Percentiles rank a stretch among this genome's conserved stretches.
Conservation (phyloP, 2,888 invertebrate genomes). For the Drosophila vallismaia region DNA sequence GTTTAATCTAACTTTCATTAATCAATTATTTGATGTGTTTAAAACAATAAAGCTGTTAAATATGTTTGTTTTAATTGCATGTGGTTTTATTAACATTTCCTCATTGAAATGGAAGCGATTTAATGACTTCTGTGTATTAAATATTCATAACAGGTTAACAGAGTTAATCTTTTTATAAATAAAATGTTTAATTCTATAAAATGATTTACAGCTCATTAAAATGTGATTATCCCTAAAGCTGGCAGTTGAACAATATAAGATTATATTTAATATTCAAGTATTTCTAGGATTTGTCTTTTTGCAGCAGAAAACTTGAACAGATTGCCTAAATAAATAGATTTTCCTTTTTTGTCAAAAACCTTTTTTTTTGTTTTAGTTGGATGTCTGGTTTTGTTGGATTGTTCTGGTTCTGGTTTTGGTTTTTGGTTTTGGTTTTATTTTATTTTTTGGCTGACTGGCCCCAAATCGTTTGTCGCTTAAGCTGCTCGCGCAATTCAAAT, state of each 20-base stretch:
- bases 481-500: constrained; percentile 57
- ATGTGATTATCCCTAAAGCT: background rate
- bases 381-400: constrained; percentile 2
- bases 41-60: background rate
- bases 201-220: constrained; percentile 1
- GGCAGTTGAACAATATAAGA: background rate
- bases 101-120: background rate
- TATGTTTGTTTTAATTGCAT: background rate
- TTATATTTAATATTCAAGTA: background rate
- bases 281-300: background rate
- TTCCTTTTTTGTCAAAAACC: constrained; percentile 42
- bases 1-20: no score
- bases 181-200: background rate
- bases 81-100: background rate
- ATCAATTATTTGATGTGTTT: background rate
- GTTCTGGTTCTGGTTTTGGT: constrained; percentile 14
- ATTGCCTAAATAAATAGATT: constrained; percentile 58
- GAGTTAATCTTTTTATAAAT: background rate
- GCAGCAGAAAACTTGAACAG: constrained; percentile 4
- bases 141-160: background rate
- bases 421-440: constrained; percentile 2
- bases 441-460: constrained; percentile 16
- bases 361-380: constrained; percentile 7
- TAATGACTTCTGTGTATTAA: background rate
- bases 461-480: constrained; percentile 46